Evolutionary conservation across 2,113 vertebrate genomes (phyloP), one percentile per base, ranked within the genome.

Genomic region (Atrichornis clamosus): DNA sequence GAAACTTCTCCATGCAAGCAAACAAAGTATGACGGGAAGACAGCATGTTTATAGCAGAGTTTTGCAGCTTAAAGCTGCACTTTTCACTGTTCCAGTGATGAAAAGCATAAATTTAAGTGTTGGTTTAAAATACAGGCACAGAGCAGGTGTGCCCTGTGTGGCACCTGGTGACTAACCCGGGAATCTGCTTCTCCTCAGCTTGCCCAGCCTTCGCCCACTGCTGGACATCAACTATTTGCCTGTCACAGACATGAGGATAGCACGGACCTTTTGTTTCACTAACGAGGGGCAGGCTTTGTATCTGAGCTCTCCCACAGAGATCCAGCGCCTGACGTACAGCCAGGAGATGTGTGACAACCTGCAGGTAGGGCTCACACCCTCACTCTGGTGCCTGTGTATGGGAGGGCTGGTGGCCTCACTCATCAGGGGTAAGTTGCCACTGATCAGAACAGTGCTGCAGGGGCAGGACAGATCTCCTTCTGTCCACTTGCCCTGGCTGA

Each of bases 271-370:
- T 95, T 99, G 99, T 97, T 99, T 99, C 96, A 99, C 99, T 65
- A 99, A 99, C 4, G 98, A 99, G 89, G 99, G 99, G 17, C 99
- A 99, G 96, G 99, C 99, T 3, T 96, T 99, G 49, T 99, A 99
- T 69, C 98, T 99, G 72, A 99, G 99, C 97, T 99, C 99, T 89
- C 99, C 99, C 41, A 99, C 99, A 35, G 99, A 99, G 98, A 98
- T 99, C 94, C 99, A 99, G 97, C 98, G 99, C 93, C 98, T 99
- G 91, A 99, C 99, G 1, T 99, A 99, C 98, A 99, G 99, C 97
- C 99, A 99, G 97, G 99, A 99, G 97, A 99, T 99, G 99, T 99
- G 98, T 95, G 99, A 99, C 97, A 99, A 98, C 85, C 98, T 99
- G 94, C 99, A 99, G 99, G 99, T 99, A 90, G 39, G 97, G 74